phyloP scores from a whole-genome alignment of 2,113 vertebrate genomes.

The Choloepus hoffmanni region DNA sequence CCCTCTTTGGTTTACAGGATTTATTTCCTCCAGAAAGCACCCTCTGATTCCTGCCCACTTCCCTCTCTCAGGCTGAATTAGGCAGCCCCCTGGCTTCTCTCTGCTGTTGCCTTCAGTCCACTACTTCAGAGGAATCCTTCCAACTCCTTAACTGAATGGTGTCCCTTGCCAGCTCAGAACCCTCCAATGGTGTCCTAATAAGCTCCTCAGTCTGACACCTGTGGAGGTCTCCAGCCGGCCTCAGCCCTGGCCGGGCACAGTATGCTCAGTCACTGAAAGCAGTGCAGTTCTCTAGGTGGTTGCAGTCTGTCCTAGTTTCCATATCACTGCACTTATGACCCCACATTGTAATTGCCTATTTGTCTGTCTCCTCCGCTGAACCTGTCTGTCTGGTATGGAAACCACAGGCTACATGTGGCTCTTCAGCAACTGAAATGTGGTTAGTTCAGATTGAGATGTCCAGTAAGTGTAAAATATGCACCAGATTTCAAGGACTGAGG shows the following conservation, averaged over 20 bases:
- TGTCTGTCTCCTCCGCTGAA: too few species aligned
- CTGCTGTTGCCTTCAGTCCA: not conserved
- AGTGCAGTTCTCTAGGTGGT: too few species aligned
- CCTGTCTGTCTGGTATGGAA: not conserved
- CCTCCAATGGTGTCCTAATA: accelerated
- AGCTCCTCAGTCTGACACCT: not conserved
- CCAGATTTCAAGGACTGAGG: not conserved
- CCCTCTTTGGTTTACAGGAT: not conserved
- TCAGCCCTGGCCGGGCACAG: not conserved
- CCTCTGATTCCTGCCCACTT: not conserved
- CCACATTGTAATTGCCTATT: not conserved
- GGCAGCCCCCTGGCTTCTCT: not conserved
- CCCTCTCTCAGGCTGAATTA: too few species aligned
- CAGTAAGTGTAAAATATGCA: not conserved
- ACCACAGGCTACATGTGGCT: not conserved
- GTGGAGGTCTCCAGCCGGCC: not conserved
- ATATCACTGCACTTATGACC: not conserved
- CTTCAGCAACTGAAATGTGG: not conserved
- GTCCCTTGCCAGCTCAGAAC: not conserved
- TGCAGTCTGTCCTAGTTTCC: too few species aligned
- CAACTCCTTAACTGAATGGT: too few species aligned
- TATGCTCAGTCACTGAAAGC: not conserved
- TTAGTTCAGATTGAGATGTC: not conserved
- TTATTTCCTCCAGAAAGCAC: not conserved
- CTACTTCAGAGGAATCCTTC: not conserved